Percentiles rank a stretch among this genome's conserved stretches.
Evolutionary conservation across 92 coral and sea anemone species (phyloP).

Genomic region (Umimayanthus kanabou): DNA sequence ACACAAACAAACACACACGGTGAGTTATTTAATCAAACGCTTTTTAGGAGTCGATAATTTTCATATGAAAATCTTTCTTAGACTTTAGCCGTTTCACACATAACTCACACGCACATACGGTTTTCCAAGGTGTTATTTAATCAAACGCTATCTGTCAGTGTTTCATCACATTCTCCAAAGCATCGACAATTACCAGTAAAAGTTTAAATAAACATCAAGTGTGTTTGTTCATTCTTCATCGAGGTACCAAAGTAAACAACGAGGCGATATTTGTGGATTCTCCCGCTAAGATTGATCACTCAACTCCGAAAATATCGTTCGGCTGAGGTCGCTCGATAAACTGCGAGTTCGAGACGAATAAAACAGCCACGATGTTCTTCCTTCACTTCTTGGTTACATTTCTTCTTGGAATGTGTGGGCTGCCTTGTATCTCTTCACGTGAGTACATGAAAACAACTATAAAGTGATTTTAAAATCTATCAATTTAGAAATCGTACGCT

Average conservation of each 20-base stretch:
- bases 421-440: not conserved
- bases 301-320: not conserved
- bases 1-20: no score
- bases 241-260: not conserved
- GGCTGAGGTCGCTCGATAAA: not conserved
- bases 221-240: not conserved
- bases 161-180: not conserved
- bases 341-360: not conserved
- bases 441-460: not conserved
- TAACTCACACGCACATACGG: not conserved
- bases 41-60: no score
- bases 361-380: not conserved
- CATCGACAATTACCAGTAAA: not conserved
- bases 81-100: not conserved
- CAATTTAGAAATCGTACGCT: no score
- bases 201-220: not conserved
- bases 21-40: no score
- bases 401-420: not conserved
- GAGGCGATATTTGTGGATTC: not conserved
- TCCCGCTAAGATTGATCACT: constrained; percentile 4
- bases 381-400: not conserved
- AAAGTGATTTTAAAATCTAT: no score
- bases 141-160: not conserved
- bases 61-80: no score
- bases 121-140: not conserved